Evolutionary conservation across 1,140 invertebrate genomes (phyloP).

Genomic region (Eurosta solidaginis): DNA sequence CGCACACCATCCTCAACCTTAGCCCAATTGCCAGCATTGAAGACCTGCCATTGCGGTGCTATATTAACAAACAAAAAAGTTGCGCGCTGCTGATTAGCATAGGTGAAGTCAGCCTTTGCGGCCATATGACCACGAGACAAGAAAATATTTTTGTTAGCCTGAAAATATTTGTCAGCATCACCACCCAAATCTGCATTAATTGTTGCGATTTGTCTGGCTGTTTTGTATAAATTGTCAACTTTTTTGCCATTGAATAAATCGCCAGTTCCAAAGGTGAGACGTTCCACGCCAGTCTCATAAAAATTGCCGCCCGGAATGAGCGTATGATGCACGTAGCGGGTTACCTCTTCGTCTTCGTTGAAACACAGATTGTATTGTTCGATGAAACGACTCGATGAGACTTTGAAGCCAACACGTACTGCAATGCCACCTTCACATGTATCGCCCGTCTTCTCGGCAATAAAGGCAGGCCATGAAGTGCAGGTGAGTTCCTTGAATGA

Average conservation of each 20-base stretch:
- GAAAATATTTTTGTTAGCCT: conserved; percentile 49
- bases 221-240: conserved; percentile 55
- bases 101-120: conserved; percentile 70
- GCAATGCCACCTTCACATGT: conserved; percentile 53
- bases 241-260: conserved; percentile 54
- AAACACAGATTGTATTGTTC: conserved; percentile 60
- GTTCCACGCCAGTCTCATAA: conserved; percentile 55
- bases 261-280: conserved; percentile 53
- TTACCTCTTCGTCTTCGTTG: conserved; percentile 55
- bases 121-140: conserved; percentile 70
- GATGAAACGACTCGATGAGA: conserved; percentile 50
- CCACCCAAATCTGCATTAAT: conserved; percentile 53
- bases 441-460: conserved; percentile 50
- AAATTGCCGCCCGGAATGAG: conserved; percentile 50
- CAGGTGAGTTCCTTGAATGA: conserved; percentile 54
- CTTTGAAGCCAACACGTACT: conserved; percentile 50
- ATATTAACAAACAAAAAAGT: conserved; percentile 71
- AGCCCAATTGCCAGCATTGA: conserved; percentile 71
- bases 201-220: conserved; percentile 47
- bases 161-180: conserved; percentile 46
- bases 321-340: conserved; percentile 58
- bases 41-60: conserved; percentile 69
- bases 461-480: conserved; percentile 49
- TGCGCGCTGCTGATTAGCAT: conserved; percentile 66
- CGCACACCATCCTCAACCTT: conserved; percentile 61